Conservation (phyloP, 2,888 invertebrate genomes). For the Tenthredo distinguenda region DNA sequence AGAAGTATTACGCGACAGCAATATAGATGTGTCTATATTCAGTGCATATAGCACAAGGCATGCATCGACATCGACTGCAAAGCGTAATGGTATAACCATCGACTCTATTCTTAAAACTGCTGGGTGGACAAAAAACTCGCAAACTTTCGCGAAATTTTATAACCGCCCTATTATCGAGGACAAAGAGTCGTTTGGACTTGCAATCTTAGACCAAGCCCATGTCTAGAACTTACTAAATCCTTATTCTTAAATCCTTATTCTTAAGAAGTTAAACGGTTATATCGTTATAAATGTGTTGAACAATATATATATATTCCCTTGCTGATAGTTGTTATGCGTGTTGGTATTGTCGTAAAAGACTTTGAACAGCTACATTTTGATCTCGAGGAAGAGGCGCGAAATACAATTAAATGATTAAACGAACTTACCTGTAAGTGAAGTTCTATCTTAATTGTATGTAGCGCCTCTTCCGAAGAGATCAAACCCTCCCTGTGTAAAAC, state of each 20-base stretch:
- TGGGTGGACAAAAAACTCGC: slow-evolving; percentile 60
- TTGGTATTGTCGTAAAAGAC: not conserved
- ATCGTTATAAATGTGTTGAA: not conserved
- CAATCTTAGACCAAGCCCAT: not conserved
- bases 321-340: too few species aligned
- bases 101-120: slow-evolving; percentile 59
- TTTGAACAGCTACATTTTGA: not conserved
- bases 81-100: slow-evolving; percentile 56
- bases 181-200: not conserved
- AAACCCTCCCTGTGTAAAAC: not conserved
- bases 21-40: slow-evolving; percentile 58
- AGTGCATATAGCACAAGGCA: slow-evolving; percentile 58
- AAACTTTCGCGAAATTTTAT: slow-evolving; percentile 60
- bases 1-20: slow-evolving; percentile 41
- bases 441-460: not conserved
- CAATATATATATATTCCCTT: too few species aligned
- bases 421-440: not conserved
- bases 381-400: not conserved
- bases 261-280: not conserved
- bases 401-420: not conserved
- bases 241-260: not conserved
- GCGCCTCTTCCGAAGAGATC: not conserved
- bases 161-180: slow-evolving; percentile 24
- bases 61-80: slow-evolving; percentile 61
- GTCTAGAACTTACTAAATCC: not conserved